Evolutionary conservation across 2,888 invertebrate species (phyloP).

Genomic region (Dysmachus trigonus): DNA sequence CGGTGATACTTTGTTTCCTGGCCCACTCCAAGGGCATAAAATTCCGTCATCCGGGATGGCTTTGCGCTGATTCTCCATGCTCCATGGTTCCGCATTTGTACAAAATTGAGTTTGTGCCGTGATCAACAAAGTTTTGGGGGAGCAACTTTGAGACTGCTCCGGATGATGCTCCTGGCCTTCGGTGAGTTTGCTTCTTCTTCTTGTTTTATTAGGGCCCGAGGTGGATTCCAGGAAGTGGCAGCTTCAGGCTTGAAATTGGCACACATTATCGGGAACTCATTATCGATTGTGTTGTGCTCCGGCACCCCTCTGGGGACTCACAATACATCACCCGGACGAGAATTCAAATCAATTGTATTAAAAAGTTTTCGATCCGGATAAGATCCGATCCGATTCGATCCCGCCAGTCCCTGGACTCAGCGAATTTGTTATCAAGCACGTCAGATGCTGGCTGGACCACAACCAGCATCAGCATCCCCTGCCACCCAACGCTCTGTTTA

Average conservation of each 20-base stretch:
- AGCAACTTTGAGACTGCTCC: background rate
- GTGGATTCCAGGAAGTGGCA: background rate
- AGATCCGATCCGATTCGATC: background rate
- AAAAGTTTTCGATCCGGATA: slow-evolving; percentile 29
- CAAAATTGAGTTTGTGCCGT: slow-evolving; percentile 31
- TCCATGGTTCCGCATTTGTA: slow-evolving; percentile 16
- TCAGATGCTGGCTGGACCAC: background rate
- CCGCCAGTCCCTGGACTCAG: background rate
- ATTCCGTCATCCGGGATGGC: background rate
- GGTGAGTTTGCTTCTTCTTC: background rate
- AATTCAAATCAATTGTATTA: slow-evolving; percentile 36
- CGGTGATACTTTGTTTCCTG: background rate
- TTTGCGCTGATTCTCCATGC: slow-evolving; percentile 13
- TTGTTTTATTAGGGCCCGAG: background rate
- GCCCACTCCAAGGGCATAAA: background rate
- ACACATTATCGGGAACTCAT: slow-evolving; percentile 16
- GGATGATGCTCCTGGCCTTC: background rate
- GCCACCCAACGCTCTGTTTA: background rate
- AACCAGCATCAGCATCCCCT: background rate
- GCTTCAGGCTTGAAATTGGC: background rate
- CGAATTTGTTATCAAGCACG: background rate
- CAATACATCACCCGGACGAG: slow-evolving; percentile 9
- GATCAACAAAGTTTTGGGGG: slow-evolving; percentile 17
- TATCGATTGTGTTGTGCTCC: background rate
- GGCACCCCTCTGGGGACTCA: background rate